Evolutionary conservation across 2,797 vertebrate genomes (phyloP).

Genomic region (Rhinophrynus dorsalis): DNA sequence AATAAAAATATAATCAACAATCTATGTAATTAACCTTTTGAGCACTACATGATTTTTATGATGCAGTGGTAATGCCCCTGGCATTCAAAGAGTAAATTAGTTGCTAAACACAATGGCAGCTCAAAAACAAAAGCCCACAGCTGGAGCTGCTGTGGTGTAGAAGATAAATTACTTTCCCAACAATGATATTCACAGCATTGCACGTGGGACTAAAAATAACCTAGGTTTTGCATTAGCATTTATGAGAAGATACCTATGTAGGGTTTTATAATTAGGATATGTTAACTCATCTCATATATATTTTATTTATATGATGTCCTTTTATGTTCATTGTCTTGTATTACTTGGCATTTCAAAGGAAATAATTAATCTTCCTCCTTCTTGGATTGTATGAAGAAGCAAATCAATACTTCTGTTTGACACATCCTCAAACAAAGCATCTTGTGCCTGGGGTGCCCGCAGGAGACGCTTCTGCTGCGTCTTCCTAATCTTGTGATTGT

Average conservation of each 20-base stretch:
- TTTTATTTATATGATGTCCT: conserved; percentile 33
- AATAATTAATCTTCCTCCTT: conserved; percentile 48
- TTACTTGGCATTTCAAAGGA: conserved; percentile 44
- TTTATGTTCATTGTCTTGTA: conserved; percentile 40
- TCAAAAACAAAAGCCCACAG: conserved; percentile 6
- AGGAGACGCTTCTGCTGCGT: conserved; percentile 27
- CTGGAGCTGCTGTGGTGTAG: conserved; percentile 5
- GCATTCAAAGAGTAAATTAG: too few species aligned
- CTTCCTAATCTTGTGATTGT: conserved; percentile 44
- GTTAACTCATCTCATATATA: conserved; percentile 13
- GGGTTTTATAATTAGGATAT: conserved; percentile 31
- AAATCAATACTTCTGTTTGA: conserved; percentile 50
- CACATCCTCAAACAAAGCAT: conserved; percentile 48
- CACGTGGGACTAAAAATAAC: background rate
- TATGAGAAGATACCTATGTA: conserved; percentile 7
- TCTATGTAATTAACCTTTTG: too few species aligned
- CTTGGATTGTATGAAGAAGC: conserved; percentile 42
- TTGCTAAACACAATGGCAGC: too few species aligned
- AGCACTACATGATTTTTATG: too few species aligned
- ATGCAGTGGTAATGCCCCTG: too few species aligned
- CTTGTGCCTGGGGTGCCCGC: conserved; percentile 46
- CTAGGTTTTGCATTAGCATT: conserved; percentile 12
- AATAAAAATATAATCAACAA: too few species aligned
- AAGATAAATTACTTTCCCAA: conserved; percentile 11
- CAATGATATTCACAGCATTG: conserved; percentile 19